Percentiles rank a stretch among this genome's conserved stretches.
These are phyloP conservation scores for Ailurus styani DNA, from an alignment of 2,113 vertebrate species.

Conservation along the genomic window DNA sequence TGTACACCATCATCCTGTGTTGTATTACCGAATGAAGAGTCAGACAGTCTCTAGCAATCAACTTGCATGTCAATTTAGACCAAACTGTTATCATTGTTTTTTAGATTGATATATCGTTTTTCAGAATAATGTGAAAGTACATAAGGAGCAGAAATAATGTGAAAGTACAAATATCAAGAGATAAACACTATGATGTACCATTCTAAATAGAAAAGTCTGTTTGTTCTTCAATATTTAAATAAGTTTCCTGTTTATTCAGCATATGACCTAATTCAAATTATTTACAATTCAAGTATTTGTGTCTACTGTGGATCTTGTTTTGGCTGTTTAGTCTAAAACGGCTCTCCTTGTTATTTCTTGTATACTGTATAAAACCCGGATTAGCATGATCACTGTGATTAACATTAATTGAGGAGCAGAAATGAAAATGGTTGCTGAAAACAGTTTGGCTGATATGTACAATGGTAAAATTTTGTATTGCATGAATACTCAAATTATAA, in stretches of 20 bases:
- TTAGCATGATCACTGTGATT: slow-evolving; percentile 59
- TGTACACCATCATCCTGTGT: not conserved
- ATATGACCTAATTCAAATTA: slow-evolving; percentile 8
- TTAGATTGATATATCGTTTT: not conserved
- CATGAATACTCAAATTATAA: slow-evolving; percentile 10
- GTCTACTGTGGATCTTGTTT: slow-evolving; percentile 43
- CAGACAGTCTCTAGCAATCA: not conserved
- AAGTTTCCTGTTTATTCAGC: slow-evolving; percentile 25
- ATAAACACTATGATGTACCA: not conserved
- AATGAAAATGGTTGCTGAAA: slow-evolving; percentile 35
- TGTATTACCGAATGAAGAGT: not conserved
- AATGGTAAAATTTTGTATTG: slow-evolving; percentile 35
- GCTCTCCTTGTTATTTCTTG: slow-evolving; percentile 49
- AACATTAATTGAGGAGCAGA: slow-evolving; percentile 60
- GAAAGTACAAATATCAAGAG: not conserved
- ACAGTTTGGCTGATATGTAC: not conserved
- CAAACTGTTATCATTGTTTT: not conserved
- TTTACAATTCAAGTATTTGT: slow-evolving; percentile 63
- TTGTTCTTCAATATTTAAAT: slow-evolving; percentile 34
- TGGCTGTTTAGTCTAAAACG: slow-evolving; percentile 48
- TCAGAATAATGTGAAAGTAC: not conserved
- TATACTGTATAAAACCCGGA: slow-evolving; percentile 51
- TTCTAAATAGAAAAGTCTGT: not conserved
- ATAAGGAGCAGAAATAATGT: not conserved
- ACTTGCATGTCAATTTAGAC: not conserved